A percentile compares a stretch with the other conserved stretches of the same genome.
These are phyloP conservation scores for Nysson spinosus DNA, from an alignment of 2,888 invertebrate species.

Conservation along the genomic window DNA sequence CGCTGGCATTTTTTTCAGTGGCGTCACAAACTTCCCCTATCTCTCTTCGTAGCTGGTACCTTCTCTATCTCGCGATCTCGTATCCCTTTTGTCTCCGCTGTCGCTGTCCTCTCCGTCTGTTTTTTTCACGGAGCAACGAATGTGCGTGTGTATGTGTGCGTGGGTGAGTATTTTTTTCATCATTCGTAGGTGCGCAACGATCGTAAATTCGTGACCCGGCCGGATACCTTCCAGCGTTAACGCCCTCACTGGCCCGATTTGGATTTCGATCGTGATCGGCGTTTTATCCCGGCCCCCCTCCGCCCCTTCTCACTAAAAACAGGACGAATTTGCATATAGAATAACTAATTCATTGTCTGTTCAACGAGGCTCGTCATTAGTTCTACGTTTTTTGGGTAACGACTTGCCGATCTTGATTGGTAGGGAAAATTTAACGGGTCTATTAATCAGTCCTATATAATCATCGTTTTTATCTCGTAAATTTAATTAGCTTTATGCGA, in stretches of 20 bases:
- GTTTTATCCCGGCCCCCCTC: slow-evolving; percentile 14
- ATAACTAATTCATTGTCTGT: slow-evolving; percentile 44
- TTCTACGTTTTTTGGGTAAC: slow-evolving; percentile 22
- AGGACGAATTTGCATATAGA: slow-evolving; percentile 34
- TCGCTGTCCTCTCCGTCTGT: background rate
- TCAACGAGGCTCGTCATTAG: slow-evolving; percentile 34
- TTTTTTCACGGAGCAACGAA: background rate
- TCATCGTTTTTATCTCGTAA: too few species aligned
- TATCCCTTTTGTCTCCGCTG: background rate
- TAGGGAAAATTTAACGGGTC: too few species aligned
- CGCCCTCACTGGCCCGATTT: slow-evolving; percentile 37
- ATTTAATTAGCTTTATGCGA: too few species aligned
- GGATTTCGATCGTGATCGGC: slow-evolving; percentile 48
- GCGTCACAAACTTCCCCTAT: slow-evolving; percentile 15
- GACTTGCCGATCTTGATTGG: background rate
- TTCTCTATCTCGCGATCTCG: slow-evolving; percentile 2
- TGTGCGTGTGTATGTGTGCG: background rate
- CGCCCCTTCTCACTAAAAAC: slow-evolving; percentile 6
- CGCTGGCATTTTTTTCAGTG: slow-evolving; percentile 48
- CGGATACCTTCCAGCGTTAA: slow-evolving; percentile 44
- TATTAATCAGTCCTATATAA: too few species aligned
- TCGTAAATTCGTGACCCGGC: slow-evolving; percentile 47
- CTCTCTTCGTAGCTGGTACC: background rate
- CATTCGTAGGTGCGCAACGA: slow-evolving; percentile 31
- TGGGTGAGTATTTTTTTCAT: slow-evolving; percentile 24